Evolutionary conservation across 2,888 invertebrate genomes (phyloP), one percentile per base, ranked within the genome.

Genomic region (Acanthococcus lagerstroemiae): DNA sequence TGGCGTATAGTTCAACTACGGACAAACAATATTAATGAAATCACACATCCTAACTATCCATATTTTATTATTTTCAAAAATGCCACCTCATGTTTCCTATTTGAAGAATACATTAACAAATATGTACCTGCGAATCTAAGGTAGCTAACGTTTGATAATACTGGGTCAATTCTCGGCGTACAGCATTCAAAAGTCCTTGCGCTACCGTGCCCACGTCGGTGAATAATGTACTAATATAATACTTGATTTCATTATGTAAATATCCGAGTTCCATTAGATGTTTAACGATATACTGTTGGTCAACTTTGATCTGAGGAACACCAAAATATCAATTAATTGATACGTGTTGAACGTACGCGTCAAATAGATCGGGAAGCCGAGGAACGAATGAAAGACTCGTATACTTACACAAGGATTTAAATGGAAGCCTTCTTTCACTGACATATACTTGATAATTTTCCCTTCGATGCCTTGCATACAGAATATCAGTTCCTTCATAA

Each of bases 381-480:
- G n/a, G n/a, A 19, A n/a, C n/a, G 7, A n/a, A 6, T n/a, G 1
- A 15, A 19, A 22, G 1, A 22, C 15, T 17, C 21, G 45, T 15
- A 55, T 17, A 55, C 78, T 78, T 1, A 78, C 75, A 72, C 80
- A 80, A 1, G 80, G 77, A 72, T 84, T 52, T 83, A 46, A 86
- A 75, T 71, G 81, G 81, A 71, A 84, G 85, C 19, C 82, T 84
- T 52, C 82, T 82, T 68, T 81, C 80, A 1, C 82, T 57, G 55
- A 58, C 44, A 74, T 87, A 72, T 84, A 82, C 69, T 83, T 83
- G 22, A 90, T 78, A 72, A 84, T 81, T 72, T 84, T 85, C 21
- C 91, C 87, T 72, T 89, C 87, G 67, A 95, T 89, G 3, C 95
- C 95, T 74, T 93, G 91, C 69, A 95, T 87, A 1, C 87, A 85